These are phyloP conservation scores for Sesamia inferens DNA, from an alignment of 2,888 invertebrate genomes.

Conservation along the genomic window DNA sequence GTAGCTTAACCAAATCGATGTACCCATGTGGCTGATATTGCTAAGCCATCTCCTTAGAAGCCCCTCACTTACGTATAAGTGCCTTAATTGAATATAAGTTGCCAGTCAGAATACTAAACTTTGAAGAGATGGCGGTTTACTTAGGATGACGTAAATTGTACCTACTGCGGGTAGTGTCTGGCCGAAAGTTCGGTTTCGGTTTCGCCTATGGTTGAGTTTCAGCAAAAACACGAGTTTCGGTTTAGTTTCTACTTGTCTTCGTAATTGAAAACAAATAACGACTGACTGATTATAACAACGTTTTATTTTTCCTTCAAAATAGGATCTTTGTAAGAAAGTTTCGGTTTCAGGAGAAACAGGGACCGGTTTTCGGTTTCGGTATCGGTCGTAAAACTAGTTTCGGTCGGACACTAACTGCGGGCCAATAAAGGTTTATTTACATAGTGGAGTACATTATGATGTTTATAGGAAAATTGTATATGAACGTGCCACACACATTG, in stretches of 20 bases:
- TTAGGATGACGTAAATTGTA: conserved; percentile 17
- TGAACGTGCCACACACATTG: conserved; percentile 9
- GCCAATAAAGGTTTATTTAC: conserved; percentile 24
- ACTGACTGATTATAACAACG: too few species aligned
- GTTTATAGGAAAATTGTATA: conserved; percentile 13
- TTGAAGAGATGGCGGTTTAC: conserved; percentile 21
- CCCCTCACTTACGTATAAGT: neutral
- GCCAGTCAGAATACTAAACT: conserved; percentile 24
- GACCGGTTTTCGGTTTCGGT: too few species aligned
- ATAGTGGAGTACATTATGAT: conserved; percentile 22
- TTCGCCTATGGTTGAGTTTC: too few species aligned
- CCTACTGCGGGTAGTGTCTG: neutral
- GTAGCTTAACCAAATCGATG: neutral
- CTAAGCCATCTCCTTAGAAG: neutral
- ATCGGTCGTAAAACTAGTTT: too few species aligned
- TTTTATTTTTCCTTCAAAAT: too few species aligned
- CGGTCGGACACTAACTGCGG: neutral
- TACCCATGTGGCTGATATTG: neutral
- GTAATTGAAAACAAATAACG: too few species aligned
- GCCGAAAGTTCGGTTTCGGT: too few species aligned
- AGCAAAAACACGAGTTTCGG: too few species aligned
- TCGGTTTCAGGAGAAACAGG: too few species aligned
- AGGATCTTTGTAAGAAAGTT: too few species aligned
- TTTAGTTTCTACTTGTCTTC: too few species aligned
- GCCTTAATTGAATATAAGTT: neutral